A percentile compares a stretch with the other conserved stretches of the same genome.
Conservation (phyloP, 2,888 invertebrate genomes). For the Xylocampa areola region DNA sequence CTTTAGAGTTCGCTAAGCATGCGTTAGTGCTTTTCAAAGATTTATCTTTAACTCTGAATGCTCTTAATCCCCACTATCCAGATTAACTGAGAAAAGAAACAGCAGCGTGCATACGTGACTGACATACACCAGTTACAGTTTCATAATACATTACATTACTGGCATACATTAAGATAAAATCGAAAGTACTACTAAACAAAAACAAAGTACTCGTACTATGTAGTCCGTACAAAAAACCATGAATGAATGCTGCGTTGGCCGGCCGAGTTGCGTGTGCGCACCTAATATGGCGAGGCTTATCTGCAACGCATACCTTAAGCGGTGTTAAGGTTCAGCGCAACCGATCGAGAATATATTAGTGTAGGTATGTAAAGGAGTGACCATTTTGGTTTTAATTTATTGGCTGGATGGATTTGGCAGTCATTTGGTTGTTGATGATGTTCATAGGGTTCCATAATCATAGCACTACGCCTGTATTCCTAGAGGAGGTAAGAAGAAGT, state of each 20-base stretch:
- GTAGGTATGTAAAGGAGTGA: not conserved
- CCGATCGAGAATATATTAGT: constrained; percentile 9
- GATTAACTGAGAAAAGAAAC: no score
- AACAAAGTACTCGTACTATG: constrained; percentile 41
- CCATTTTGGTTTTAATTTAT: not conserved
- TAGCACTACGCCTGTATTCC: no score
- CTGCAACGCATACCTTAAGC: constrained; percentile 30
- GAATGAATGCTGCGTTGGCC: constrained; percentile 64
- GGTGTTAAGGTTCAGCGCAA: constrained; percentile 15
- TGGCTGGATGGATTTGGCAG: not conserved
- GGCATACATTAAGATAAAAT: constrained; percentile 54
- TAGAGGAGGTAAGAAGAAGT: no score
- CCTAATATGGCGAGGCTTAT: constrained; percentile 64
- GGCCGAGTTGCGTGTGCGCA: constrained; percentile 61
- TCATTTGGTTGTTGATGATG: constrained; percentile 3
- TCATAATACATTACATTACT: constrained; percentile 11
- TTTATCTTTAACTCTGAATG: no score
- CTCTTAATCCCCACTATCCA: no score
- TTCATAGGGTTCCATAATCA: no score
- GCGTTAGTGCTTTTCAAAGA: no score
- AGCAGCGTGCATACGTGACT: constrained; percentile 1
- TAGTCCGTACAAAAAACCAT: constrained; percentile 63
- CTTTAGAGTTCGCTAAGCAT: no score
- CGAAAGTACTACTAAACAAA: constrained; percentile 47
- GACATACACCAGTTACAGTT: constrained; percentile 8